phyloP scores from a whole-genome alignment of 1,140 invertebrate species.

The Zaprionus vittiger region DNA sequence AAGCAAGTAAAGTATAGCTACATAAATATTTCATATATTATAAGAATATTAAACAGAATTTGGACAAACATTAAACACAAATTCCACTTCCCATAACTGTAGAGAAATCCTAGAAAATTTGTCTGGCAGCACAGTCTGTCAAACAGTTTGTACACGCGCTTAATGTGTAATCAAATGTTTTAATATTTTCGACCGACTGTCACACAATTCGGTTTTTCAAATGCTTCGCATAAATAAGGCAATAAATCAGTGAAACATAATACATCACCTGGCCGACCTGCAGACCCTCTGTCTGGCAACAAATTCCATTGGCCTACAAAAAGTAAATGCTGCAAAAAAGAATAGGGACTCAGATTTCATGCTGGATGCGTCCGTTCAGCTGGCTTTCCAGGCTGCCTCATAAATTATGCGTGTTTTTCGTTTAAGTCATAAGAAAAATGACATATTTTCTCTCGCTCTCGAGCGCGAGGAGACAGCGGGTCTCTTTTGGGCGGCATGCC shows the following conservation, averaged over 20 bases:
- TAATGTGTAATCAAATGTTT: conserved; percentile 63
- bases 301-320: conserved; percentile 5
- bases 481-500: conserved; percentile 28
- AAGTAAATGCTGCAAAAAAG: conserved; percentile 8
- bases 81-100: no score
- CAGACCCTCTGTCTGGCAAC: conserved; percentile 10
- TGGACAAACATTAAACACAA: background rate
- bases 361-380: conserved; percentile 9
- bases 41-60: background rate
- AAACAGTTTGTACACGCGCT: conserved; percentile 2
- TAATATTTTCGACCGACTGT: conserved; percentile 41
- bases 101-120: background rate
- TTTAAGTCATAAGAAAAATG: conserved; percentile 55
- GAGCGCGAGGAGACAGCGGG: background rate
- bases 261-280: conserved; percentile 66
- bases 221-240: conserved; percentile 70
- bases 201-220: conserved; percentile 49
- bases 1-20: background rate
- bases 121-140: background rate
- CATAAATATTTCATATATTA: background rate
- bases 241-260: conserved; percentile 78
- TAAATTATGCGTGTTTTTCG: conserved; percentile 72
- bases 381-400: conserved; percentile 41
- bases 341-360: conserved; percentile 41
- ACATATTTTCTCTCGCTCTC: conserved; percentile 62